Conservation (phyloP, 2,113 vertebrate species). For the Phylloscopus trochiloides region DNA sequence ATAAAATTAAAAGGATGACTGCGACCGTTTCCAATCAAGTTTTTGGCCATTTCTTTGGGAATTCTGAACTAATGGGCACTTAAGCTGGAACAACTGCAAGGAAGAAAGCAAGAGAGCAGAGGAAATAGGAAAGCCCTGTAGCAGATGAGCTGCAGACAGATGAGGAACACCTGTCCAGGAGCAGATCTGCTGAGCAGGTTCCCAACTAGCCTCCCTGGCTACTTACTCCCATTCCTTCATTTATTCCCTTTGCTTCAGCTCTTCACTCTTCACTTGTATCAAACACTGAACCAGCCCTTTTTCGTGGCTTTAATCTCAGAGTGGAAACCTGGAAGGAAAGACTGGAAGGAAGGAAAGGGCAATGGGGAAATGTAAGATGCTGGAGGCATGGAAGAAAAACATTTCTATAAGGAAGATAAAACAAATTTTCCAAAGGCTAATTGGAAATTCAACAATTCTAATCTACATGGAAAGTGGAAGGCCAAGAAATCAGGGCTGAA, state of each 20-base stretch:
- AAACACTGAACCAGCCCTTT: neutral
- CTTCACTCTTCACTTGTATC: neutral
- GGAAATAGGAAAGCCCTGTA: neutral
- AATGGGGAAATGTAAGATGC: neutral
- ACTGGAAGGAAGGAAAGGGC: neutral
- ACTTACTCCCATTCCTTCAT: neutral
- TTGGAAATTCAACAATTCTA: neutral
- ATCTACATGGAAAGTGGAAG: neutral
- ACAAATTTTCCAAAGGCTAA: neutral
- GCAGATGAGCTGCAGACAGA: neutral
- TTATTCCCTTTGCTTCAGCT: neutral
- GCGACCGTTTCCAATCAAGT: neutral
- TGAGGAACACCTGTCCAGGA: rapidly evolving
- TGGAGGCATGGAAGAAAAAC: neutral
- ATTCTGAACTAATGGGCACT: neutral
- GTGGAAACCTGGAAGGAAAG: conserved; percentile 32
- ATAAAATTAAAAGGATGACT: neutral
- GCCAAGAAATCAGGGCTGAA: neutral
- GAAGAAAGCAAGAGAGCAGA: neutral
- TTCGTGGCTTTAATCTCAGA: neutral
- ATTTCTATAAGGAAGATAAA: neutral
- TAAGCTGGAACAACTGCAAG: neutral
- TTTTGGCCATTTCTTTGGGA: neutral
- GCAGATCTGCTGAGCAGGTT: neutral
- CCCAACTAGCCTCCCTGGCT: neutral